Evolutionary conservation across 2,797 vertebrate species (phyloP), one percentile per base, ranked within the genome.

Genomic region (Tragopan temminckii): DNA sequence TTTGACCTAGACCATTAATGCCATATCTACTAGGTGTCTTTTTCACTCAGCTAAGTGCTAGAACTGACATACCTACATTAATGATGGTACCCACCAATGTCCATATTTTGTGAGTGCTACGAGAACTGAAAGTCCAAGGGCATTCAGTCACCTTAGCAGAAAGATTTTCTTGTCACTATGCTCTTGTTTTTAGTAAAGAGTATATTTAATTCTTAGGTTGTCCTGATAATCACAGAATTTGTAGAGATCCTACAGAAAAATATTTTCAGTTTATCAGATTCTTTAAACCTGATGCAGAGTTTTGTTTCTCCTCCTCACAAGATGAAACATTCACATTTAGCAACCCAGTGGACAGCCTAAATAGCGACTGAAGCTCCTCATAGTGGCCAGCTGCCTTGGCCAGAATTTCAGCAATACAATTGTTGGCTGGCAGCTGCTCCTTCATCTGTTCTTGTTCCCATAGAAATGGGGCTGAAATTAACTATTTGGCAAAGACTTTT

Each of bases 371-470:
- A 64, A 66, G n/a, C 23, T 79, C 16, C 27, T 67, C 43, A 46
- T 38, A 86, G 71, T 23, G 86, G 31, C 12, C 75, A 85, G 13
- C 82, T 80, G 58, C 53, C 27, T 72, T 76, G 72, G 62, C 50
- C 33, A 45, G 55, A 31, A 55, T 80, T 88, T 84, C 62, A 81
- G 52, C 31, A 84, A 67, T 52, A 24, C 52, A 88, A 45, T 5
- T 75, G 69, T 69, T 68, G 57, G 31, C 63, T 85, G 57, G 29
- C 43, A 61, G 55, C 80, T 76, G 19, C 33, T 93, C 9, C 77
- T 89, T 92, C 67, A 42, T 91, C 85, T 84, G 3, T 19, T 88
- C 67, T 61, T 90, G 83, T 94, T 95, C 52, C 94, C 85, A 93
- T 82, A 88, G 90, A 91, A 94, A 94, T 93, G 45, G 59, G 24